Percentiles rank a stretch among this genome's conserved stretches.
These are phyloP conservation scores for Perdix hodgsoniae DNA, from an alignment of 2,797 vertebrate species.

Conservation along the genomic window DNA sequence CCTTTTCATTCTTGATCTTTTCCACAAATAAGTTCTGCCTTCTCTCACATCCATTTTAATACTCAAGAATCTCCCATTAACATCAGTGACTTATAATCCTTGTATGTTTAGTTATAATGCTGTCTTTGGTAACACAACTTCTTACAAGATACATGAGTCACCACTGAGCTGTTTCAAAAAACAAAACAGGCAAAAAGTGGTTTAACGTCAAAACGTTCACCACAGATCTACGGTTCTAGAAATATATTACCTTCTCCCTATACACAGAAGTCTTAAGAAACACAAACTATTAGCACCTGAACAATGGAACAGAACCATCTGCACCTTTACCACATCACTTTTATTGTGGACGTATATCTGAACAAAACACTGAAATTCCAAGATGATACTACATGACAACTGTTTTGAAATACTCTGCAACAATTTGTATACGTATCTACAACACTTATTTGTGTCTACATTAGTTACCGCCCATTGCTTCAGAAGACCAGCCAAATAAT, in stretches of 20 bases:
- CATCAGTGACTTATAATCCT: neutral
- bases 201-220: neutral
- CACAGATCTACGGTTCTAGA: accelerated
- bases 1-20: neutral
- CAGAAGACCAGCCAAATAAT: neutral
- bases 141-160: neutral
- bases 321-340: neutral
- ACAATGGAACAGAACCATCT: neutral
- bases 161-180: neutral
- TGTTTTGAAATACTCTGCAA: neutral
- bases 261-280: neutral
- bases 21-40: neutral
- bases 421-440: neutral
- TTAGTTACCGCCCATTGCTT: neutral
- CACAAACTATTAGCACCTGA: neutral
- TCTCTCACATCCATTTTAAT: neutral
- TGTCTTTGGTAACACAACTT: neutral
- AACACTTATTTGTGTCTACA: neutral
- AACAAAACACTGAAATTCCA: neutral
- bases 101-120: neutral
- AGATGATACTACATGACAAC: neutral
- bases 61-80: neutral
- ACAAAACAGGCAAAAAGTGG: accelerated
- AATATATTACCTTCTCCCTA: neutral
- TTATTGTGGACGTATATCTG: neutral